Base-by-base conservation (phyloP, 2,888 invertebrate species). In the Cybosia mesomella region DNA sequence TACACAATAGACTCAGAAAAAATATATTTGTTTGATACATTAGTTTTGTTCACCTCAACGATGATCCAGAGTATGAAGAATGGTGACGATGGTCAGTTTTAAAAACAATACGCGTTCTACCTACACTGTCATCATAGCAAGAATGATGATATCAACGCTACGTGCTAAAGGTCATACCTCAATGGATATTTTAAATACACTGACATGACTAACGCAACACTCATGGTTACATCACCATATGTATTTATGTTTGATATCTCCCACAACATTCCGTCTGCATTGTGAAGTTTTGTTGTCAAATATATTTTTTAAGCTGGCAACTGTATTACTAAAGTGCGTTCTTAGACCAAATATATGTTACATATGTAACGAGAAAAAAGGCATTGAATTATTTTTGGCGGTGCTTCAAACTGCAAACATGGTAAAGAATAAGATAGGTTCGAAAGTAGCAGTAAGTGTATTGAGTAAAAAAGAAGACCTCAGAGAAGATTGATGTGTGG, bases 141-240 rank as follows among this genome's bases (percentile, higher is more conserved):
- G 68, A 76, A 21, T 55, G 21, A 43, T 57, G 61, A 32, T 61
- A 62, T 36, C 32, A 54, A 34, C 61, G 61, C 24, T 34, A 55
- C 5, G 24, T 24, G n/a, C 60, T 43, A 61, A 73, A 79, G 72
- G 82, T 73, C 71, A 62, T 69, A 70, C 70, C 73, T 73, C 73
- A 69, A 73, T 73, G 70, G 69, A 79, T 79, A 76, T 79, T 79
- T 72, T 73, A 79, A 79, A 73, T 72, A 79, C 73, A 70, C 65
- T 62, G n/a, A n/a, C n/a, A 73, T 81, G 82, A 79, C 77, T 79
- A 79, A 79, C 49, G 67, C 63, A 67, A 57, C n/a, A 67, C 57
- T 64, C 74, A 68, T 54, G 60, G 68, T 79, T 79, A 67, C 79
- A 81, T 79, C 81, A 79, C 68, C 49, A 60, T 55, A 39, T 61